A percentile compares a stretch with the other conserved stretches of the same genome.
These are phyloP conservation scores for Amphibalanus amphitrite DNA, from an alignment of 1,140 invertebrate genomes.

Conservation along the genomic window DNA sequence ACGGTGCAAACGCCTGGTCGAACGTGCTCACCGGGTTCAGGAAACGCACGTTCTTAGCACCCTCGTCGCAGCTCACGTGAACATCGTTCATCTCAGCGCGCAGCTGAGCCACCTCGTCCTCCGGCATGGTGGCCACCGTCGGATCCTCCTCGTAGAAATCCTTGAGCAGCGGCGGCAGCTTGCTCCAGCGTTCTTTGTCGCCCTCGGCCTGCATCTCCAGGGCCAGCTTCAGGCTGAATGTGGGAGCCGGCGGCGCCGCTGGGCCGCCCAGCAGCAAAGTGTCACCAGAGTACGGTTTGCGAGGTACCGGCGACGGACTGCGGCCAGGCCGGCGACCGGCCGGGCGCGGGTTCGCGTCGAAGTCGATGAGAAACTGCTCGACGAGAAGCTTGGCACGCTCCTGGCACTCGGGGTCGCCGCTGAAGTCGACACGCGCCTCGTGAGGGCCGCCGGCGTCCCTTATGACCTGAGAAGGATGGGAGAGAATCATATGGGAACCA, in stretches of 20 bases:
- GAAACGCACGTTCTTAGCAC: slow-evolving; percentile 32
- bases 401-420: background rate
- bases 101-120: slow-evolving; percentile 40
- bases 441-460: background rate
- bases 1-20: slow-evolving; percentile 60
- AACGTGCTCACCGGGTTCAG: slow-evolving; percentile 71
- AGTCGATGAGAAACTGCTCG: background rate
- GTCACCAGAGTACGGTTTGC: background rate
- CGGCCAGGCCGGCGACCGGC: no score
- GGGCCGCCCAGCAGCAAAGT: background rate
- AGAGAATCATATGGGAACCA: background rate
- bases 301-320: background rate
- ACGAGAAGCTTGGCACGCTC: slow-evolving; percentile 3
- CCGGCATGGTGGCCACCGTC: slow-evolving; percentile 41
- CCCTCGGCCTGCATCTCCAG: slow-evolving; percentile 25
- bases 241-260: background rate
- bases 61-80: slow-evolving; percentile 15
- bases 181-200: slow-evolving; percentile 38
- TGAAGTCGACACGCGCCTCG: background rate
- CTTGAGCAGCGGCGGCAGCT: slow-evolving; percentile 48
- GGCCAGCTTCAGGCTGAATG: background rate
- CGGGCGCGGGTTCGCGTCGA: background rate
- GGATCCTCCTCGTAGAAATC: slow-evolving; percentile 69
- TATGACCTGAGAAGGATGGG: background rate
- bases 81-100: slow-evolving; percentile 17